Base-by-base conservation (phyloP, 2,888 invertebrate species). In the Hirtodrosophila alboralis region DNA sequence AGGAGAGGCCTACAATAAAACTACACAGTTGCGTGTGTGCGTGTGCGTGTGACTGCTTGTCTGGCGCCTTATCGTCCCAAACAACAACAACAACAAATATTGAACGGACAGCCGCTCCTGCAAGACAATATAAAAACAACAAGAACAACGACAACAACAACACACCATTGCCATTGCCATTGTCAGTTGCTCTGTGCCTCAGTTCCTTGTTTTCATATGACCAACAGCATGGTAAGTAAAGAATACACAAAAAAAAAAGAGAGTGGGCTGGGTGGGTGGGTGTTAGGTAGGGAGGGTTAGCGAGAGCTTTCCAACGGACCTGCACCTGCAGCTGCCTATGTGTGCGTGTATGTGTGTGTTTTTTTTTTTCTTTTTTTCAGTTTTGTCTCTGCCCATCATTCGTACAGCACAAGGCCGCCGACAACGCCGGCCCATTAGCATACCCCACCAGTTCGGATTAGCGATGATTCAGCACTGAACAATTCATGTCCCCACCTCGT, bases 211-310 rank as follows among this genome's bases (percentile, higher is more conserved):
- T 21, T 59, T 53, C 34, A 16, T 45, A 45, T 49, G 66, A 65
- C 53, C 53, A 72, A 59, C 36, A 68, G 69, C 52, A 73, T 73
- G 73, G 69, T 70, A 38, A 73, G 73, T 66, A 10, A 14, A 30
- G 33, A 18, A 21, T n/a, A 37, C 9, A n/a, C 16, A 43, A 34
- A 54, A 7, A 13, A 13, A 13, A 43, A 34, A 54, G 9, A 13
- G 21, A 13, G 21, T 27, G 27, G 4, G 18, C 18, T 5, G 5
- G 18, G n/a, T n/a, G 40, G 8, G 13, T 27, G 8, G 10, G 6
- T 9, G 40, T 40, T n/a, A n/a, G n/a, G n/a, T n/a, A 18, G 31
- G 18, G 23, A 28, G 30, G 10, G 36, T 45, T 67, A 44, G 61
- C 48, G 36, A 49, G 73, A 44, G 61, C 48, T 60, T 61, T 66